phyloP scores from a whole-genome alignment of 2,797 vertebrate genomes.

The Acridotheres tristis region DNA sequence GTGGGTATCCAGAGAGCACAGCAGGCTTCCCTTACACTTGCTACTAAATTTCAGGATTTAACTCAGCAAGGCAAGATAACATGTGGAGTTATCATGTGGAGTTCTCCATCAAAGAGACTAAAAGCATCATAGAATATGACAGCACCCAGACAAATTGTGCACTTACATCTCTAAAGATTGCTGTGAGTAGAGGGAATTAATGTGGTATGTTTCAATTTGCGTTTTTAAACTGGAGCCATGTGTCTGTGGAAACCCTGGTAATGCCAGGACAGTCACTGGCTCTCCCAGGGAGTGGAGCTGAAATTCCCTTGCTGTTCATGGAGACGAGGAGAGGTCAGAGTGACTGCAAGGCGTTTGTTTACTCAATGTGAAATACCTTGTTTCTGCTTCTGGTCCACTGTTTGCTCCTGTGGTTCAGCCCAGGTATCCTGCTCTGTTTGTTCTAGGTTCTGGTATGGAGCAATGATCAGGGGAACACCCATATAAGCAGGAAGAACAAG shows the following conservation, averaged over 20 bases:
- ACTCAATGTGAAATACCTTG: not conserved
- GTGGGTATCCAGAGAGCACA: slow-evolving; percentile 41
- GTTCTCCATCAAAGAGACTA: slow-evolving; percentile 44
- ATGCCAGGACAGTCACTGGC: not conserved
- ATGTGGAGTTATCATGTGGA: slow-evolving; percentile 33
- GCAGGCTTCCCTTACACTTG: slow-evolving; percentile 36
- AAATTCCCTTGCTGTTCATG: not conserved
- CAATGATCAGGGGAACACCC: not conserved
- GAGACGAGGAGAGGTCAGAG: not conserved
- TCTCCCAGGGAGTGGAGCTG: not conserved
- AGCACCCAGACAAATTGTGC: slow-evolving; percentile 14
- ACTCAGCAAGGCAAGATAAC: slow-evolving; percentile 40
- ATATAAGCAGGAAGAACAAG: not conserved
- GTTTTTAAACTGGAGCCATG: slow-evolving; percentile 3
- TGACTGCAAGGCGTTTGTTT: slow-evolving; percentile 1
- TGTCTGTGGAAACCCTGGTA: not conserved
- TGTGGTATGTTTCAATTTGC: not conserved
- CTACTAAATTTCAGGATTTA: slow-evolving; percentile 52
- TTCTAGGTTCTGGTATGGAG: not conserved
- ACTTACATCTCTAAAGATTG: slow-evolving; percentile 24
- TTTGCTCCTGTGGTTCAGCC: not conserved
- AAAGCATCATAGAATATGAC: slow-evolving; percentile 5
- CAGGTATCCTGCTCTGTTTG: slow-evolving; percentile 28
- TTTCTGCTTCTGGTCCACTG: not conserved
- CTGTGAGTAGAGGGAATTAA: slow-evolving; percentile 16